Conservation (phyloP, 2,888 invertebrate genomes). For the Andrena trimmerana region DNA sequence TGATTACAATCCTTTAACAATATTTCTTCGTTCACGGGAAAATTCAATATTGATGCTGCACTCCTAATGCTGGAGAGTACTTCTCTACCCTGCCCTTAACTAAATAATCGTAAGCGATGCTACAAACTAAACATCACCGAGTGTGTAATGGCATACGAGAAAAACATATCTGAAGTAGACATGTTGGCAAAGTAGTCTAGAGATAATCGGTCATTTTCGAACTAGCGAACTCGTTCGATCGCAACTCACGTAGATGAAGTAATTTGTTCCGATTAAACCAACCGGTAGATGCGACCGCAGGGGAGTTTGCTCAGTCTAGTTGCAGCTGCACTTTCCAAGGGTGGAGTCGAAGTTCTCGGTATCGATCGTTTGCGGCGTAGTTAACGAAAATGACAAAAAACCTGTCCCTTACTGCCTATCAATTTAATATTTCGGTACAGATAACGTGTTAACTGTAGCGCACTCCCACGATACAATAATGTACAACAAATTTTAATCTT, state of each 20-base stretch:
- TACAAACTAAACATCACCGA: background rate
- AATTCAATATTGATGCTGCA: too few relatives aligned
- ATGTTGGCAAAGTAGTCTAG: conserved; percentile 49
- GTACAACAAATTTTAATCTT: background rate
- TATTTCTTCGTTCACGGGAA: too few relatives aligned
- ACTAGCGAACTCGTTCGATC: conserved; percentile 70
- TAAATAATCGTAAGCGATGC: background rate
- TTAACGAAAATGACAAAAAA: conserved; percentile 66
- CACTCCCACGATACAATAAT: too few relatives aligned
- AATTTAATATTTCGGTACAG: background rate
- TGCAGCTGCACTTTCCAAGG: conserved; percentile 40
- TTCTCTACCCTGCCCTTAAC: too few relatives aligned
- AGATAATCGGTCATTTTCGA: conserved; percentile 57
- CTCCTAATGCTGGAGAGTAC: too few relatives aligned
- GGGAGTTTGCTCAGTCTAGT: conserved; percentile 37
- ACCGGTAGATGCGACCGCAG: conserved; percentile 56
- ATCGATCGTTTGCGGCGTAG: conserved; percentile 68
- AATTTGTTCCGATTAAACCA: conserved; percentile 78
- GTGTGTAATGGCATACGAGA: background rate
- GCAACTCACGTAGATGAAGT: conserved; percentile 73
- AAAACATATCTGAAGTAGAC: conserved; percentile 16
- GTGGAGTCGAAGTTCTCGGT: conserved; percentile 31
- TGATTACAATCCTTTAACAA: too few relatives aligned
- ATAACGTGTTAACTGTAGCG: too few relatives aligned
- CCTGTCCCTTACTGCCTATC: conserved; percentile 31